A percentile compares a stretch with the other conserved stretches of the same genome.
Evolutionary conservation across 2,888 invertebrate genomes (phyloP).

Genomic region (Odontocolon sp.): DNA sequence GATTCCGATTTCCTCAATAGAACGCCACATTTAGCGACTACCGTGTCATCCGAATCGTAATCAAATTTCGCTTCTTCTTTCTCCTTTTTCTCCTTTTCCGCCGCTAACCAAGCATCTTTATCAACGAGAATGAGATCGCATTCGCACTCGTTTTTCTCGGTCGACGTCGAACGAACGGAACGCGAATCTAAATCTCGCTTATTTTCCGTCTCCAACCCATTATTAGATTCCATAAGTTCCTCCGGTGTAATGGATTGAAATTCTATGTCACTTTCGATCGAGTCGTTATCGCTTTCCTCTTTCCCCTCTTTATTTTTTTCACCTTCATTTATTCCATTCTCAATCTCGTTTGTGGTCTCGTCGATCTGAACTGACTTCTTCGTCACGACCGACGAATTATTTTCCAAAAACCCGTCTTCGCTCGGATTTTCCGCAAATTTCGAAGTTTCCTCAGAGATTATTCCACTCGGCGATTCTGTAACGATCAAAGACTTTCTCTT

Average conservation of each 20-base stretch:
- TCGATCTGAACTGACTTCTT: too few species aligned
- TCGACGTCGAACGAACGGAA: constrained; percentile 52
- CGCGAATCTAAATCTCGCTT: constrained; percentile 13
- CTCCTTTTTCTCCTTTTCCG: constrained; percentile 41
- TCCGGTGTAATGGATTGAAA: constrained; percentile 72
- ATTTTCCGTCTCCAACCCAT: constrained; percentile 7
- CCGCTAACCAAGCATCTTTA: constrained; percentile 55
- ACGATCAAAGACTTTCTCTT: constrained; percentile 65
- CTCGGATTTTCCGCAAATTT: too few species aligned
- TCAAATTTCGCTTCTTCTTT: constrained; percentile 47
- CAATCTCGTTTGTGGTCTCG: constrained; percentile 3
- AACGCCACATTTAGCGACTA: too few species aligned
- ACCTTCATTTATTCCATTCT: too few species aligned
- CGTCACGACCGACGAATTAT: too few species aligned
- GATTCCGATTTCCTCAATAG: constrained; percentile 29
- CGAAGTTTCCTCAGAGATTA: constrained; percentile 29
- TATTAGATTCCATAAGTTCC: constrained; percentile 64
- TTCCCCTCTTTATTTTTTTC: too few species aligned
- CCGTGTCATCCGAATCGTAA: constrained; percentile 69
- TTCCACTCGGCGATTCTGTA: constrained; percentile 61
- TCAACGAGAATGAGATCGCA: constrained; percentile 63
- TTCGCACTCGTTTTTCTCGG: constrained; percentile 63
- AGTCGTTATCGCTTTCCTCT: background rate
- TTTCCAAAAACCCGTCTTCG: constrained; percentile 24
- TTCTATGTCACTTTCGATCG: too few species aligned